Base-by-base conservation (phyloP, 2,797 vertebrate species). In the Leuciscus waleckii region DNA sequence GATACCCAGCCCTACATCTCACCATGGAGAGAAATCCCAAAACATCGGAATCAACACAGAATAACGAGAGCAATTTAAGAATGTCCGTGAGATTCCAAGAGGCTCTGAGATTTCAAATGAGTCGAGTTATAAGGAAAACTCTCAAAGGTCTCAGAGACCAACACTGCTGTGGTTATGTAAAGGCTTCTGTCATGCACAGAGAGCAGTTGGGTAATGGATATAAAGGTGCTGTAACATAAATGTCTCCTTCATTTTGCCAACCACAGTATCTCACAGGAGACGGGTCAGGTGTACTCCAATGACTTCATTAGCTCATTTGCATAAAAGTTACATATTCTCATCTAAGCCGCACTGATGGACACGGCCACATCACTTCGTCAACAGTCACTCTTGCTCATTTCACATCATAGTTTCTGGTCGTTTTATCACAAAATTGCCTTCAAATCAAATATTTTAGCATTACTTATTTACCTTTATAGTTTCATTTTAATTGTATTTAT, bases 1-100 rank as follows among this genome's bases (percentile, higher is more conserved):
- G n/a, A n/a, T n/a, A n/a, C n/a, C n/a, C n/a, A n/a, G n/a, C n/a
- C n/a, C n/a, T n/a, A n/a, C 65, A n/a, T 58, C 51, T 84, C 75
- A 78, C 83, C 83, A 84, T 84, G 83, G 75, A 79, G 65, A 84
- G 19, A 32, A 61, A 84, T 84, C 63, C 19, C 74, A 32, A 78
- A 78, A 78, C 75, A 84, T 8, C 58, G 74, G 74, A 83, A 69
- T 46, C 65, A 78, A 78, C 65, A 78, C 0, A 5, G 14, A 78
- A 77, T 70, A 78, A 84, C 32, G 46, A 84, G 49, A 29, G 73
- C 61, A 41, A 84, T 79, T 79, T 56, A 56, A 39, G 10, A 61
- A 43, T 10, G 1, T 70, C 37, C 2, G 14, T 70, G 49, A 56
- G 65, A 84, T 32, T 77, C 73, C 46, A 84, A 69, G 19, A 68